A percentile compares a stretch with the other conserved stretches of the same genome.
These are phyloP conservation scores for Pachydiplax longipennis DNA, from an alignment of 2,888 invertebrate species.

Conservation along the genomic window DNA sequence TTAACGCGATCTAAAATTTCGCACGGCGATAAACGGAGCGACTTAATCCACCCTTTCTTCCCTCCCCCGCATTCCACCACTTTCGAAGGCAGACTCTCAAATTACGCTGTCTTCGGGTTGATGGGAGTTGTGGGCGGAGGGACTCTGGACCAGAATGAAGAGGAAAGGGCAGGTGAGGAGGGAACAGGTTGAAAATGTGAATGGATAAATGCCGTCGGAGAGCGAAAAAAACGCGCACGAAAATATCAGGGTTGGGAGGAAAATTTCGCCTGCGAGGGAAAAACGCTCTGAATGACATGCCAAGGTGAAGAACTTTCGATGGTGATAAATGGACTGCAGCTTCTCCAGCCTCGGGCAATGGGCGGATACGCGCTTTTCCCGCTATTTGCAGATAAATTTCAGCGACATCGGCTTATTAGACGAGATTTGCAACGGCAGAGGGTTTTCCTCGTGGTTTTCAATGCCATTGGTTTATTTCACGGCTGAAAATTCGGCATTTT, in stretches of 20 bases:
- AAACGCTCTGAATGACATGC: not conserved
- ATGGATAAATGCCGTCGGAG: not conserved
- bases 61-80: not conserved
- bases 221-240: not conserved
- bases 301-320: not conserved
- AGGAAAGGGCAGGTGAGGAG: not conserved
- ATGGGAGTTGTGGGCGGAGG: not conserved
- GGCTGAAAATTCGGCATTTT: too few species aligned
- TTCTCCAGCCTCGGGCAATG: not conserved
- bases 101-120: not conserved
- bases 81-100: not conserved
- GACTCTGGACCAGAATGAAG: not conserved
- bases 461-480: not conserved
- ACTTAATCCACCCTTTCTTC: not conserved
- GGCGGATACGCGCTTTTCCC: not conserved
- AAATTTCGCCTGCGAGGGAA: not conserved
- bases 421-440: not conserved
- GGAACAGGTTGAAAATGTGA: not conserved
- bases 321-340: not conserved
- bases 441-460: not conserved
- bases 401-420: not conserved
- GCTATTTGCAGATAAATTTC: not conserved
- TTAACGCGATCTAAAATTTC: not conserved
- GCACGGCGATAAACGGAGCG: not conserved
- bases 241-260: not conserved